Evolutionary conservation across 2,797 vertebrate species (phyloP), one percentile per base, ranked within the genome.

Genomic region (Ambastaia sidthimunki): DNA sequence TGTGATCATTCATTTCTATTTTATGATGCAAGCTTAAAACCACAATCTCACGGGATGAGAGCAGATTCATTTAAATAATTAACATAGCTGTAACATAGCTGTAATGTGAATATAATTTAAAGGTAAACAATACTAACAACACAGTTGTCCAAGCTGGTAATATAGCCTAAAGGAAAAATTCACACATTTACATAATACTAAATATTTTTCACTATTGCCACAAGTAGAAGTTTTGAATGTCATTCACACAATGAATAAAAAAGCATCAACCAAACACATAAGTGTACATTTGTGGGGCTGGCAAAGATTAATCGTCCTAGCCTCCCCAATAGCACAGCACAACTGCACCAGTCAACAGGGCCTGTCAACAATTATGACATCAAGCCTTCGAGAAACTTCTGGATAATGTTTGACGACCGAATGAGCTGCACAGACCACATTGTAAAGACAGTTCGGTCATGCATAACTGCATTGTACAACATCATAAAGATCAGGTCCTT

Each of bases 41-140:
- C 18, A 18, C n/a, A 60, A 60, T 2, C 6, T 5, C 15, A 60
- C 23, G 9, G 37, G 37, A 28, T 13, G 23, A 15, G 13, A 28
- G 57, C 57, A 6, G 13, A 60, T 16, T 28, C 57, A 28, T 60
- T 60, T 60, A 25, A 60, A 60, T 60, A 28, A 28, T 60, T 15
- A 60, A 60, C 23, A 60, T 19, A 57, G 55, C 21, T 57, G 23
- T 15, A 60, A 60, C 23, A 60, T 19, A 57, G 55, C 21, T 57
- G 23, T 57, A 57, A 57, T 60, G 57, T 60, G 23, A 60, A 4
- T 60, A 2, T 60, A 28, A 60, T 60, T 60, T 60, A 60, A 59
- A 11, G 11, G 23, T 7, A 60, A 15, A 15, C 3, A 7, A 16
- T 7, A 60, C 23, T 15, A 25, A 2, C 25, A 60, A 60, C 57